Evolutionary conservation across 2,113 vertebrate genomes (phyloP).

Genomic region (Xyliphius kryptos): DNA sequence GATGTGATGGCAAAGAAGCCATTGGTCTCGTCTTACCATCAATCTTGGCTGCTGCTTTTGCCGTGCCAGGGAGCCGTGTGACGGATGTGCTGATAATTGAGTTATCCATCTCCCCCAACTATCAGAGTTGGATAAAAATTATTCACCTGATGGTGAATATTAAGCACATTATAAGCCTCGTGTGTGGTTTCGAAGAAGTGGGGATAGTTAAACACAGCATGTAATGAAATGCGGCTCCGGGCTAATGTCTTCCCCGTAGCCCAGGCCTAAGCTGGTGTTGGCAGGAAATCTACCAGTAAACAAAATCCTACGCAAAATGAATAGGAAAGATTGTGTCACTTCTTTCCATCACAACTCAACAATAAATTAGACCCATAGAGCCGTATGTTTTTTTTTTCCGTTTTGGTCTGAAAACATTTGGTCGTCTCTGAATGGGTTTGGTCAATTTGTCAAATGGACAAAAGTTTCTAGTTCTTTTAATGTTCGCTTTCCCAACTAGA

Average conservation of each 20-base stretch:
- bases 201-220: slow-evolving; percentile 63
- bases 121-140: slow-evolving; percentile 98
- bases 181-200: slow-evolving; percentile 79
- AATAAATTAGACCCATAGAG: slow-evolving; percentile 16
- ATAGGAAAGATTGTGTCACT: slow-evolving; percentile 10
- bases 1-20: slow-evolving; percentile 87
- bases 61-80: slow-evolving; percentile 88
- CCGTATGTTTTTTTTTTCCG: neutral
- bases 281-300: slow-evolving; percentile 4
- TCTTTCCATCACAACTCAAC: neutral
- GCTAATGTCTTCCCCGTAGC: slow-evolving; percentile 29
- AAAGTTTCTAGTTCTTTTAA: neutral
- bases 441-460: slow-evolving; percentile 15
- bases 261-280: slow-evolving; percentile 6
- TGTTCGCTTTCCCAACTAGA: neutral
- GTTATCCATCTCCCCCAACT: slow-evolving; percentile 97
- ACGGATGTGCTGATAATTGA: slow-evolving; percentile 98
- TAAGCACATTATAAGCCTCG: slow-evolving; percentile 91
- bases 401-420: neutral
- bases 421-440: slow-evolving; percentile 13
- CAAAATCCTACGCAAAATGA: slow-evolving; percentile 15
- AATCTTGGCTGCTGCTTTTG: slow-evolving; percentile 88
- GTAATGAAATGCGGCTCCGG: slow-evolving; percentile 60
- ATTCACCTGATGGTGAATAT: slow-evolving; percentile 98
- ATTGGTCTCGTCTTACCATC: slow-evolving; percentile 88